Base-by-base conservation (phyloP, 2,888 invertebrate genomes). In the Arrhopalites spinosus region DNA sequence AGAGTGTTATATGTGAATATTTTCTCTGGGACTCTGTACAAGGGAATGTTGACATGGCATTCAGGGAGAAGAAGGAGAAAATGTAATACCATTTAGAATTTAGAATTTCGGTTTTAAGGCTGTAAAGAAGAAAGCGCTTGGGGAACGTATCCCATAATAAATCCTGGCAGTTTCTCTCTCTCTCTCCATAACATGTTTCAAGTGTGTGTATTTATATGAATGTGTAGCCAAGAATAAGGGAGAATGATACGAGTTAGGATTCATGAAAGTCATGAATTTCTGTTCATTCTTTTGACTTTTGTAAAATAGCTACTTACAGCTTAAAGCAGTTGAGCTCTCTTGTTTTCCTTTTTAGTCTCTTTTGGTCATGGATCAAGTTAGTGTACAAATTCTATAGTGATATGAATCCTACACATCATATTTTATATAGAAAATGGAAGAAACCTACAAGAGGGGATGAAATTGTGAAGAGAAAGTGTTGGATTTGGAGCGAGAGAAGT, bases 11-110 rank as follows among this genome's bases (percentile, higher is more conserved):
- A 36, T 36, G 36, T 36, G 36, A 36, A 36, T 36, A 36, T 36
- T 36, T 36, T 36, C 47, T 53, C 25, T 59, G 59, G 59, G 11
- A 59, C n/a, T 7, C 36, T 36, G 36, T 36, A 36, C 36, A 59
- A 2, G 23, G 23, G 25, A 25, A 23, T 8, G 25, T 20, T 25
- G 59, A 59, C 23, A 53, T 20, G 20, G 53, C 53, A 36, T 36
- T 36, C 36, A 36, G 3, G 36, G 36, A 15, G 20, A 15, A 8
- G 20, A 15, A 8, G 1, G 66, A 45, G 66, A 25, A 66, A 66
- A 66, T 45, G 30, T 66, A 66, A 66, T 66, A 69, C 69, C 69
- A 69, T 69, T 69, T 50, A 47, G 56, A 69, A 69, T 56, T 69
- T 69, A 20, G 56, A n/a, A n/a, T n/a, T n/a, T n/a, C n/a, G 59